Evolutionary conservation across 1,140 invertebrate species (phyloP).

Genomic region (Stegodyphus mimosarum): DNA sequence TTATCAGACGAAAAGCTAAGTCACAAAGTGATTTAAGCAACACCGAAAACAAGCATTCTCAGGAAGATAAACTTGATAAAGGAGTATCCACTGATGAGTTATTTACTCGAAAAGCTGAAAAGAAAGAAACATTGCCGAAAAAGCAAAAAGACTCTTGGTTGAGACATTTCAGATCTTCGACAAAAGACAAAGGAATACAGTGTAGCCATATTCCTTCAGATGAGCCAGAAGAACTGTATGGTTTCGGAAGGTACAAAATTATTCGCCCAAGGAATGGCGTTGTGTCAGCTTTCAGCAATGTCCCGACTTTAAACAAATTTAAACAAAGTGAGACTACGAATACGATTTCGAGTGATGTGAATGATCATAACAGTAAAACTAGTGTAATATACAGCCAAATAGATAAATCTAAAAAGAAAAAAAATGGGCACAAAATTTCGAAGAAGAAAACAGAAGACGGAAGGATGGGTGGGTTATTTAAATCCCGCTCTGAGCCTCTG

Average conservation of each 20-base stretch:
- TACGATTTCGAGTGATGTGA: neutral
- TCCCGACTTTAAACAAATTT: slow-evolving; percentile 43
- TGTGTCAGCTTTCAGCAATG: slow-evolving; percentile 58
- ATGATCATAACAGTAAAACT: slow-evolving; percentile 18
- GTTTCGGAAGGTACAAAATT: slow-evolving; percentile 41
- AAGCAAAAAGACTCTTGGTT: slow-evolving; percentile 51
- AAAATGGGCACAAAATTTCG: slow-evolving; percentile 16
- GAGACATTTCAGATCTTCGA: slow-evolving; percentile 37
- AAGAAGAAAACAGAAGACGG: slow-evolving; percentile 52
- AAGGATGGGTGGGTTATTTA: slow-evolving; percentile 25
- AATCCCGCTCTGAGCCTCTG: slow-evolving; percentile 47
- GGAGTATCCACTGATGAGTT: slow-evolving; percentile 48
- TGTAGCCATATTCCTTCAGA: slow-evolving; percentile 41
- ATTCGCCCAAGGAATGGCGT: slow-evolving; percentile 55
- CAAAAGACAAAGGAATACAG: slow-evolving; percentile 60
- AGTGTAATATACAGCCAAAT: slow-evolving; percentile 56
- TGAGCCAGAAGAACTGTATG: slow-evolving; percentile 51
- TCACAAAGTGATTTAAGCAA: slow-evolving; percentile 52
- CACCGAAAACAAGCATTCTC: slow-evolving; percentile 17
- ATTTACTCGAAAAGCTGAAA: slow-evolving; percentile 36
- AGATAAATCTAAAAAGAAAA: slow-evolving; percentile 56
- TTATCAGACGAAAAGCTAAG: slow-evolving; percentile 51
- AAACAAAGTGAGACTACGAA: neutral
- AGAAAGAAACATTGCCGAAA: slow-evolving; percentile 30
- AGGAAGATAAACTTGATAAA: slow-evolving; percentile 39